Conservation (phyloP, 2,797 vertebrate species). For the Acrossocheilus fasciatus region DNA sequence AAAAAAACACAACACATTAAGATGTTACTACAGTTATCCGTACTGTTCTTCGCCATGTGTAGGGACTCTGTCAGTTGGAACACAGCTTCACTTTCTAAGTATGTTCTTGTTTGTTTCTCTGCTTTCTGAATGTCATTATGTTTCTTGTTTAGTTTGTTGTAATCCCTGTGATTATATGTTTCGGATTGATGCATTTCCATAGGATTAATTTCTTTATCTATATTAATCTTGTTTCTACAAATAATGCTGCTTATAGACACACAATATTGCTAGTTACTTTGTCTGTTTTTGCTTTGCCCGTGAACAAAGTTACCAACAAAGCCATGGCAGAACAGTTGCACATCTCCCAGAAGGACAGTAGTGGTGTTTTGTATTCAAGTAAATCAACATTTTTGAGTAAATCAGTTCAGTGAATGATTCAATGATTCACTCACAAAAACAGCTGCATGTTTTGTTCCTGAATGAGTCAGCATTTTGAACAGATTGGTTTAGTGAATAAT, state of each 20-base stretch:
- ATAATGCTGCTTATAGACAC: neutral
- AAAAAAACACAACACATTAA: neutral
- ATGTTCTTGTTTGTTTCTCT: neutral
- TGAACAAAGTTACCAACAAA: neutral
- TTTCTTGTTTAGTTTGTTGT: neutral
- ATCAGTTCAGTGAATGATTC: neutral
- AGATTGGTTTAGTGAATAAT: neutral
- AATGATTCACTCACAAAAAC: neutral
- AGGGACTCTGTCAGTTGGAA: neutral
- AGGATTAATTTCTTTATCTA: neutral
- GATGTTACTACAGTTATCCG: neutral
- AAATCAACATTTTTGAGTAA: neutral
- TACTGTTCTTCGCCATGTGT: neutral
- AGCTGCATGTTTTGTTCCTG: neutral
- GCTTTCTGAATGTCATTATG: neutral
- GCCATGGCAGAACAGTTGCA: neutral
- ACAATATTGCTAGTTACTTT: neutral
- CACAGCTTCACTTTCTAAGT: neutral
- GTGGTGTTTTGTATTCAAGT: neutral
- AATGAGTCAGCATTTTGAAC: neutral
- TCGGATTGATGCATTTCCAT: neutral
- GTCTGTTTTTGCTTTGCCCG: neutral
- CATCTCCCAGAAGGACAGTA: neutral
- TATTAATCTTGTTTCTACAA: neutral
- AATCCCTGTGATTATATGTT: neutral